phyloP scores from a whole-genome alignment of 2,888 invertebrate species.

The Trichopoda pennipes region DNA sequence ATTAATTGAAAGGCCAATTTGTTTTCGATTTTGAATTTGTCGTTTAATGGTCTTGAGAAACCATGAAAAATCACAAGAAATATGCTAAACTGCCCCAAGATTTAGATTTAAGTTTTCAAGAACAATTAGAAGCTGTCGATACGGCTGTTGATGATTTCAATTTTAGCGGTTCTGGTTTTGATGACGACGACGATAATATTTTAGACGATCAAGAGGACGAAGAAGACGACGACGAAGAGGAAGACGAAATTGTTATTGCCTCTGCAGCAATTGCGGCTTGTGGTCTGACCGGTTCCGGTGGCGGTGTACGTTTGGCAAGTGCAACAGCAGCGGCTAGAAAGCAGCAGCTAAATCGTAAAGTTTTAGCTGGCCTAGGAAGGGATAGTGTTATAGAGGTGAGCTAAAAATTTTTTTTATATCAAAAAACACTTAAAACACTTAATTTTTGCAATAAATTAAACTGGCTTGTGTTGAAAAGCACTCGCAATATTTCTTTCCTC shows the following conservation, averaged over 20 bases:
- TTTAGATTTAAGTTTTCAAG: conserved; percentile 80
- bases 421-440: too few species aligned
- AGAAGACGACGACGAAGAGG: conserved; percentile 75
- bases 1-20: not conserved
- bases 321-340: conserved; percentile 67
- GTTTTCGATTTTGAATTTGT: not conserved
- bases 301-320: conserved; percentile 68
- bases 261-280: conserved; percentile 70
- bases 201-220: conserved; percentile 69
- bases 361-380: conserved; percentile 78
- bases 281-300: conserved; percentile 69
- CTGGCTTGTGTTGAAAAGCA: too few species aligned
- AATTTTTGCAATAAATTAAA: too few species aligned
- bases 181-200: conserved; percentile 72
- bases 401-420: too few species aligned
- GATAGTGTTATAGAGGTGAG: conserved; percentile 79
- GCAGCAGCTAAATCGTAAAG: conserved; percentile 71
- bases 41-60: conserved; percentile 37
- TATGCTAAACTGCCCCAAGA: conserved; percentile 81
- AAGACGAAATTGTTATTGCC: conserved; percentile 77
- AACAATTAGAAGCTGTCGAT: conserved; percentile 75
- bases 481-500: too few species aligned
- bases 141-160: conserved; percentile 73
- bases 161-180: conserved; percentile 70
- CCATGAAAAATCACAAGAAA: conserved; percentile 80